Percentiles rank a stretch among this genome's conserved stretches.
phyloP scores from a whole-genome alignment of 1,140 invertebrate genomes.

The Diorhabda elongata region DNA sequence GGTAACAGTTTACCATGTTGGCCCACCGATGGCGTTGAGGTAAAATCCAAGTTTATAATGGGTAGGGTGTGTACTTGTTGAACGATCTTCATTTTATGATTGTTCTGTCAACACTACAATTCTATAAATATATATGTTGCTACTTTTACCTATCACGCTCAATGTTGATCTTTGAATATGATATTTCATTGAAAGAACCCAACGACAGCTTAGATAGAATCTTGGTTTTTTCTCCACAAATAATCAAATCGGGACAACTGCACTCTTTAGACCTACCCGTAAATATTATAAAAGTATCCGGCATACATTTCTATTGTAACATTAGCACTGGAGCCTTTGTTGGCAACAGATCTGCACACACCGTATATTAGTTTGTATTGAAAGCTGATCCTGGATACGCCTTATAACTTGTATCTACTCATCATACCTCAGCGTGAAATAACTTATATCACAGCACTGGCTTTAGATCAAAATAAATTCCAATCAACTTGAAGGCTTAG shows the following conservation, averaged over 20 bases:
- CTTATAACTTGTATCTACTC: constrained; percentile 19
- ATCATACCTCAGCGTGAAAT: constrained; percentile 16
- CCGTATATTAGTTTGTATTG: constrained; percentile 25
- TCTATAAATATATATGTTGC: background rate
- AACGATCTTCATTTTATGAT: background rate
- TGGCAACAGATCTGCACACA: constrained; percentile 19
- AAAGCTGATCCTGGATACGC: constrained; percentile 23
- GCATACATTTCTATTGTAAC: constrained; percentile 26
- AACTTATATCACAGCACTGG: constrained; percentile 23
- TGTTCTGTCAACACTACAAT: background rate
- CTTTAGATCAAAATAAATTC: constrained; percentile 25
- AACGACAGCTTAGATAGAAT: background rate
- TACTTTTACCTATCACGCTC: background rate
- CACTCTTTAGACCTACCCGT: constrained; percentile 25
- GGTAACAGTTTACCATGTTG: background rate
- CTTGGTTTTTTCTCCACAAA: constrained; percentile 22
- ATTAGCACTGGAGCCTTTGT: constrained; percentile 24
- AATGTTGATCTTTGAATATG: background rate
- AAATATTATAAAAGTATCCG: constrained; percentile 25
- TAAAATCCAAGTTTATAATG: background rate
- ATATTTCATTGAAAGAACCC: background rate
- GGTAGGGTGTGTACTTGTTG: background rate
- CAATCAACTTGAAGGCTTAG: constrained; percentile 20
- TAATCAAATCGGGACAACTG: constrained; percentile 8
- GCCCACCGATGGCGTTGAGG: background rate